These are phyloP conservation scores for Calonectris borealis DNA, from an alignment of 2,113 vertebrate species.

Conservation along the genomic window DNA sequence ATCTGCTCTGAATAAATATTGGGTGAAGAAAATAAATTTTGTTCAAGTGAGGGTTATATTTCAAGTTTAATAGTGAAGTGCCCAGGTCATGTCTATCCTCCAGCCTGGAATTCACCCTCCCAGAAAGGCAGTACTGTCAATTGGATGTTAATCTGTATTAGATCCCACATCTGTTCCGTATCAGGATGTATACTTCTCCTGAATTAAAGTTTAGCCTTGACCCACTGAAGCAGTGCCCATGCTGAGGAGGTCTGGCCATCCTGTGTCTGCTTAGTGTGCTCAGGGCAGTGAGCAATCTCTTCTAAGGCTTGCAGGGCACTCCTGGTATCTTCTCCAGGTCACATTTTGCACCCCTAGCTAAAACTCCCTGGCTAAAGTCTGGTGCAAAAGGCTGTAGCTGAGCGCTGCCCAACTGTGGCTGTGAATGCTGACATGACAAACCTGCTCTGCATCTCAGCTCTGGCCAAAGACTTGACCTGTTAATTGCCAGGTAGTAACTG, in stretches of 20 bases:
- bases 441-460: not conserved
- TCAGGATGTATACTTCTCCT: not conserved
- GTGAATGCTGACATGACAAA: not conserved
- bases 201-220: not conserved
- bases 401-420: not conserved
- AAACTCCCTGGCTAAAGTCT: not conserved
- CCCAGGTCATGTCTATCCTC: not conserved
- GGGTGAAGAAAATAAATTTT: not conserved
- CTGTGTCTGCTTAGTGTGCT: not conserved
- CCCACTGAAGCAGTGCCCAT: not conserved
- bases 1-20: not conserved
- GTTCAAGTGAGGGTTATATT: not conserved
- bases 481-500: not conserved
- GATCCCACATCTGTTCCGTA: not conserved
- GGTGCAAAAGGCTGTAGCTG: not conserved
- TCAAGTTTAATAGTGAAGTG: not conserved
- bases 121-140: not conserved
- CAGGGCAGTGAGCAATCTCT: not conserved
- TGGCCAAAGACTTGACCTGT: not conserved
- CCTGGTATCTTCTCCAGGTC: not conserved
- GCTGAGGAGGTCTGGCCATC: not conserved
- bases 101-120: not conserved
- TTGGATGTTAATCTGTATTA: not conserved
- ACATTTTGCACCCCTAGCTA: not conserved
- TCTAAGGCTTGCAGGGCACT: not conserved